phyloP scores from a whole-genome alignment of 2,113 vertebrate species.

The Catagonus wagneri region DNA sequence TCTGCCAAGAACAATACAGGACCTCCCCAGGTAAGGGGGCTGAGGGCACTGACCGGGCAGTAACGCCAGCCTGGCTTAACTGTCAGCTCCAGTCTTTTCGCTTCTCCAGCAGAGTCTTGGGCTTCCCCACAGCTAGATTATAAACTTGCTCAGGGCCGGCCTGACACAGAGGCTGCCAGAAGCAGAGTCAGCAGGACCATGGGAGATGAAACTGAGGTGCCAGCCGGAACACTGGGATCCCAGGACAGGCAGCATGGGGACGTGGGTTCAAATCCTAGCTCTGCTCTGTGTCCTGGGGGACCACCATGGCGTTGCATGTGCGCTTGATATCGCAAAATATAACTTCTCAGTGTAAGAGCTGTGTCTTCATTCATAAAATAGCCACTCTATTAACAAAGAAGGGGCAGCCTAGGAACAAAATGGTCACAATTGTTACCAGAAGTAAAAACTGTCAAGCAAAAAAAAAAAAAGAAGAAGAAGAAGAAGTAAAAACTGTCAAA shows the following conservation, averaged over 20 bases:
- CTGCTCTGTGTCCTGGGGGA: not conserved
- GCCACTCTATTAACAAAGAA: not conserved
- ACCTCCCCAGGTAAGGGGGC: not conserved
- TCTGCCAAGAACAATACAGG: rapidly evolving
- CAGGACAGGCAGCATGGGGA: not conserved
- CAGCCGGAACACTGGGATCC: not conserved
- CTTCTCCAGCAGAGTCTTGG: not conserved
- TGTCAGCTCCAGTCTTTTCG: not conserved
- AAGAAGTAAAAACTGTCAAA: too few species aligned
- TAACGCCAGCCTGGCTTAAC: not conserved
- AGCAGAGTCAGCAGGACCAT: not conserved
- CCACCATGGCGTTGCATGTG: not conserved
- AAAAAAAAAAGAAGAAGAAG: too few species aligned
- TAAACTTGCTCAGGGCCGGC: too few species aligned
- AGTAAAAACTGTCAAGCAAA: not conserved
- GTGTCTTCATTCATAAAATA: not conserved
- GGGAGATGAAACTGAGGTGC: not conserved
- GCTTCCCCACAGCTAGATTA: too few species aligned
- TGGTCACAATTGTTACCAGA: not conserved
- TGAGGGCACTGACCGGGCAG: not conserved
- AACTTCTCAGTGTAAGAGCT: not conserved
- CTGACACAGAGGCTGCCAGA: not conserved
- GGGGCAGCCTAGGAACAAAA: not conserved
- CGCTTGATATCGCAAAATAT: not conserved
- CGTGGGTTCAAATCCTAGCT: not conserved